Evolutionary conservation across 2,888 invertebrate species (phyloP).

Genomic region (Panorpa germanica): DNA sequence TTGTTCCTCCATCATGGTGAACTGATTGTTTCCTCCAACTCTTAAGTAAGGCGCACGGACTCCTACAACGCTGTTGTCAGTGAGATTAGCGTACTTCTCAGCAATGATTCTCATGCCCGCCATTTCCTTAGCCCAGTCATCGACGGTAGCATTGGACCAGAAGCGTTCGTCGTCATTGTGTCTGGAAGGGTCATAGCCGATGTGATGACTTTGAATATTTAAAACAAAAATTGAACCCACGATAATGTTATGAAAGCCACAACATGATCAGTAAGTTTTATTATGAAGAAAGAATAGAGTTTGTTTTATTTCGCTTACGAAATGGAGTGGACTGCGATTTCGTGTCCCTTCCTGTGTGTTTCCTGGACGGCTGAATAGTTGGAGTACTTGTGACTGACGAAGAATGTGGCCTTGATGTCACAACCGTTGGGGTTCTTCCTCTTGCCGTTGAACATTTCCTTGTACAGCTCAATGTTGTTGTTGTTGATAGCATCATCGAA

Average conservation of each 20-base stretch:
- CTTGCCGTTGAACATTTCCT: conserved; percentile 76
- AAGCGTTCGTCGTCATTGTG: conserved; percentile 83
- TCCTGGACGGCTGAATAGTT: conserved; percentile 89
- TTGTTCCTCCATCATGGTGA: conserved; percentile 94
- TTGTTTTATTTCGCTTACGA: conserved; percentile 41
- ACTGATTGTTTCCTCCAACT: conserved; percentile 89
- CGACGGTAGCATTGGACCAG: conserved; percentile 84
- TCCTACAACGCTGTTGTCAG: conserved; percentile 81
- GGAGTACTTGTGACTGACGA: conserved; percentile 83
- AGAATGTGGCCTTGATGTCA: conserved; percentile 82
- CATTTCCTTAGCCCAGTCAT: conserved; percentile 91
- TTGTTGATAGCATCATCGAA: conserved; percentile 92
- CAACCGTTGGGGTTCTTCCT: conserved; percentile 87
- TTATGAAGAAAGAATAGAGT: neutral
- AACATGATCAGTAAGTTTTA: neutral
- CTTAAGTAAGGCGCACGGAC: conserved; percentile 78
- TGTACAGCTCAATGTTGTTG: conserved; percentile 85
- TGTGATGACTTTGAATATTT: too few relatives aligned
- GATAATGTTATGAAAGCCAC: neutral
- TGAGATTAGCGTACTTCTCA: conserved; percentile 76
- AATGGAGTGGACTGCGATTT: conserved; percentile 85
- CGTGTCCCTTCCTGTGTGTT: conserved; percentile 79
- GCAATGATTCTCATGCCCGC: conserved; percentile 81
- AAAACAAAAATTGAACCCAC: conserved; percentile 2
- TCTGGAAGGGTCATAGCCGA: too few relatives aligned